phyloP scores from a whole-genome alignment of 2,888 invertebrate genomes.

The Tachina fera region DNA sequence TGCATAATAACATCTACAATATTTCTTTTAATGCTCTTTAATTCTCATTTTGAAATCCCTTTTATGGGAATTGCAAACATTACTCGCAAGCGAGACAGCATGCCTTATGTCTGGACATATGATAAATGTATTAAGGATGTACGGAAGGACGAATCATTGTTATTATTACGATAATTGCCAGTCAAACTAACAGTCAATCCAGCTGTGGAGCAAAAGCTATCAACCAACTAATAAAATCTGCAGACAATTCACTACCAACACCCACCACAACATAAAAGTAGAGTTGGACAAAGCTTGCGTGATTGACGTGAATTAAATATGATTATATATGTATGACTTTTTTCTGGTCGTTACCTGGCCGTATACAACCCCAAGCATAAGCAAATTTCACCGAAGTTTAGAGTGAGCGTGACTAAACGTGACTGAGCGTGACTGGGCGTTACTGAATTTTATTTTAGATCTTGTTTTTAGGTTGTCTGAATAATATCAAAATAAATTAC shows the following conservation, averaged over 20 bases:
- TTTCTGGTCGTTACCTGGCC: too few relatives aligned
- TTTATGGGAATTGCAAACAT: conserved; percentile 11
- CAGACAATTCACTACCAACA: neutral
- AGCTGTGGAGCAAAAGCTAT: neutral
- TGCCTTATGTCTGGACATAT: conserved; percentile 34
- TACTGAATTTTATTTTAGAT: too few relatives aligned
- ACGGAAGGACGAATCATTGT: conserved; percentile 46
- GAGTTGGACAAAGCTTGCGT: neutral
- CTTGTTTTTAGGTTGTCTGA: too few relatives aligned
- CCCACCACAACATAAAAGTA: neutral
- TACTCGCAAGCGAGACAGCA: neutral
- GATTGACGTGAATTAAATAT: too few relatives aligned
- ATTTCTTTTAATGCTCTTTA: conserved; percentile 12
- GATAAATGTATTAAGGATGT: conserved; percentile 49
- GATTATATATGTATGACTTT: too few relatives aligned
- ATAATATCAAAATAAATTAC: too few relatives aligned
- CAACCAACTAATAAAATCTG: neutral
- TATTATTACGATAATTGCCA: conserved; percentile 37
- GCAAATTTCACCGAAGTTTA: too few relatives aligned
- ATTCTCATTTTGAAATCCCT: conserved; percentile 18
- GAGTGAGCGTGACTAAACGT: too few relatives aligned
- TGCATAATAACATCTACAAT: conserved; percentile 40
- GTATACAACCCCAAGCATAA: too few relatives aligned
- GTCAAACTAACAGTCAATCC: conserved; percentile 23
- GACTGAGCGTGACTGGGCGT: too few relatives aligned